Percentiles rank a stretch among this genome's conserved stretches.
These are phyloP conservation scores for Balaenoptera acutorostrata DNA, from an alignment of 2,113 vertebrate species.

Conservation along the genomic window DNA sequence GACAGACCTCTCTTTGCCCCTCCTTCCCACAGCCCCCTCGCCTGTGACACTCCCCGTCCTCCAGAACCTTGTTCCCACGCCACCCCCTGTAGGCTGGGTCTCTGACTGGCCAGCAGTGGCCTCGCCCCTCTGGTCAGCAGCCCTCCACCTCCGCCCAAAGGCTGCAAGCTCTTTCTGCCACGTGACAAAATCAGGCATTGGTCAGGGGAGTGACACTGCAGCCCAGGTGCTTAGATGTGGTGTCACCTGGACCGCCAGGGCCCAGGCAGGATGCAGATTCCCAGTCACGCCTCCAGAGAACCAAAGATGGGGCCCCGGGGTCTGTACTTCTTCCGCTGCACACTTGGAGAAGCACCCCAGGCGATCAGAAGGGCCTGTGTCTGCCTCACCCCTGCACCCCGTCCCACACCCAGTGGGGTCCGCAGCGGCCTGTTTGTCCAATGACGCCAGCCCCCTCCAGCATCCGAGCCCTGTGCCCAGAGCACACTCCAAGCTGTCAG, in stretches of 20 bases:
- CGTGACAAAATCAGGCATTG: fast-evolving
- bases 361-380: fast-evolving
- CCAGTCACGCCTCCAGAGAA: fast-evolving
- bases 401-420: fast-evolving
- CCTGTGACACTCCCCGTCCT: fast-evolving
- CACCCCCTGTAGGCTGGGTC: background rate
- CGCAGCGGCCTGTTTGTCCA: fast-evolving
- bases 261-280: fast-evolving
- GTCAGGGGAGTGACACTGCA: fast-evolving
- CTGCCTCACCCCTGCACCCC: fast-evolving
- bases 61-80: background rate
- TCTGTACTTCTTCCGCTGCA: fast-evolving
- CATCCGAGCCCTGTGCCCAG: background rate
- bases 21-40: background rate
- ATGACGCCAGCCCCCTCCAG: fast-evolving
- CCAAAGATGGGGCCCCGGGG: fast-evolving
- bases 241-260: fast-evolving
- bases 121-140: background rate
- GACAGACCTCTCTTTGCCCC: too few relatives aligned
- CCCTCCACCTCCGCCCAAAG: background rate
- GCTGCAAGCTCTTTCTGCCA: fast-evolving
- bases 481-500: background rate
- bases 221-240: fast-evolving
- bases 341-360: background rate
- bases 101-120: background rate